phyloP scores from a whole-genome alignment of 2,113 vertebrate species.

The Vidua macroura region DNA sequence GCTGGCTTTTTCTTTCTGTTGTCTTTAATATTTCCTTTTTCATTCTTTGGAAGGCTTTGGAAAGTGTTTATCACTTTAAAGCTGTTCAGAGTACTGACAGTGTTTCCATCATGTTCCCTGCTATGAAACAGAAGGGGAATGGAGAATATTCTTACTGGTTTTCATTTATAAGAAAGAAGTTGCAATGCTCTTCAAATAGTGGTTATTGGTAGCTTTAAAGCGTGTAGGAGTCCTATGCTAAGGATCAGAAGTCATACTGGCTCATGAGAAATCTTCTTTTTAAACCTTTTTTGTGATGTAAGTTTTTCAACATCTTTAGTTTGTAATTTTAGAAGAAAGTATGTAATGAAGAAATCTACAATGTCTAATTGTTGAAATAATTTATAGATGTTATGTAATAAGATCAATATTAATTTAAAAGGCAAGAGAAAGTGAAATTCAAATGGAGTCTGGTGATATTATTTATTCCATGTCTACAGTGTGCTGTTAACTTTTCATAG shows the following conservation, averaged over 20 bases:
- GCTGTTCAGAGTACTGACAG: neutral
- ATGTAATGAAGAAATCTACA: neutral
- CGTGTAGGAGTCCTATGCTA: neutral
- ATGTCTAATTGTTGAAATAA: neutral
- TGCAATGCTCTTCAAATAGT: neutral
- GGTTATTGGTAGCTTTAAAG: neutral
- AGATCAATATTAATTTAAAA: neutral
- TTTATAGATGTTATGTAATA: neutral
- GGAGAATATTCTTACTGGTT: neutral
- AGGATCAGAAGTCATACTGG: neutral
- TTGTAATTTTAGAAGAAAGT: neutral
- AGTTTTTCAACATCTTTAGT: neutral
- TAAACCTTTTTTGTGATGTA: neutral
- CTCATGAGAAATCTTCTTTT: neutral
- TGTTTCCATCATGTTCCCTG: neutral
- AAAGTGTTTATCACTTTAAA: neutral
- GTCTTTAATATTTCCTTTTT: neutral
- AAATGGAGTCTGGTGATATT: neutral
- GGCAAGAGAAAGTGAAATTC: neutral
- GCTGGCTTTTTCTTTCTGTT: neutral
- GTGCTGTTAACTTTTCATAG: slow-evolving; percentile 16
- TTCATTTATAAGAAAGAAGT: neutral
- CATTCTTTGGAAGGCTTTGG: neutral
- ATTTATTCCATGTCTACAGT: slow-evolving; percentile 4
- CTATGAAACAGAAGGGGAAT: neutral